A percentile compares a stretch with the other conserved stretches of the same genome.
Conservation (phyloP, 2,113 vertebrate genomes). For the Marcusenius ussheri region DNA sequence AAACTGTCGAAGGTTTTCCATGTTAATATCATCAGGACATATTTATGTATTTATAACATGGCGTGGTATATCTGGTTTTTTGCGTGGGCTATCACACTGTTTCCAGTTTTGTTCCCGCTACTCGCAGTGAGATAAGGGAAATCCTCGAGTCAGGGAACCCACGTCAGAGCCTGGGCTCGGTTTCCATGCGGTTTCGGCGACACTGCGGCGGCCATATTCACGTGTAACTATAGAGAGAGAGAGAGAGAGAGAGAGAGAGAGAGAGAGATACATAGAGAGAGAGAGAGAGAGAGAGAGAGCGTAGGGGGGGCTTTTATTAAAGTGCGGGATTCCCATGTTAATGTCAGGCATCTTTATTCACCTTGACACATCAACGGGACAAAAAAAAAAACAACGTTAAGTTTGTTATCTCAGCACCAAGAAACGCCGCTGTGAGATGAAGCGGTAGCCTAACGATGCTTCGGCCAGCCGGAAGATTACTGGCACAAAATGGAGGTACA, state of each 20-base stretch:
- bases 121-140: slow-evolving; percentile 5
- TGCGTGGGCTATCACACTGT: background rate
- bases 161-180: slow-evolving; percentile 8
- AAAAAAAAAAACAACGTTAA: background rate
- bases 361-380: background rate
- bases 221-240: background rate
- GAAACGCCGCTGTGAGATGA: slow-evolving; percentile 54
- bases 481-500: slow-evolving; percentile 83
- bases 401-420: slow-evolving; percentile 27
- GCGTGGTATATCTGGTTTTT: background rate
- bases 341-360: background rate
- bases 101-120: slow-evolving; percentile 7
- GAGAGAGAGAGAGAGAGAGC: background rate
- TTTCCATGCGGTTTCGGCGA: background rate
- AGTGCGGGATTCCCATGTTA: background rate
- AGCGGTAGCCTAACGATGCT: slow-evolving; percentile 47
- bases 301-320: background rate
- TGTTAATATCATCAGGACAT: background rate
- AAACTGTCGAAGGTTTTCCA: background rate
- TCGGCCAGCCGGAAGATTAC: slow-evolving; percentile 61
- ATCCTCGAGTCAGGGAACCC: slow-evolving; percentile 9
- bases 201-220: slow-evolving; percentile 18
- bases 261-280: too few relatives aligned
- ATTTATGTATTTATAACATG: background rate
- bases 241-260: background rate